These are phyloP conservation scores for Bungarus multicinctus DNA, from an alignment of 2,113 vertebrate species.

Conservation along the genomic window DNA sequence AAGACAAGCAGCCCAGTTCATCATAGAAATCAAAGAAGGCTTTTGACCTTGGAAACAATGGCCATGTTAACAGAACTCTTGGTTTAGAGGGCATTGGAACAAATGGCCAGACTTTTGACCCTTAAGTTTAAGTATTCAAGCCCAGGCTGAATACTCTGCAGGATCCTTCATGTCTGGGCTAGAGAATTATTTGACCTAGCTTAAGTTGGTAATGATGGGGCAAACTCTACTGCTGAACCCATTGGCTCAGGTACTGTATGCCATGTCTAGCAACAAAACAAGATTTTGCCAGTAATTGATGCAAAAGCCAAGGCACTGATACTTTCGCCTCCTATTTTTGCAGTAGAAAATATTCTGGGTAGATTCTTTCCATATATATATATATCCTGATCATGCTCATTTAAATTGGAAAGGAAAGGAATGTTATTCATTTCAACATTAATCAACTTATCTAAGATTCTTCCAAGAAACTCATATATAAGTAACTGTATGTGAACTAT, in stretches of 20 bases:
- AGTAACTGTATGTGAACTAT: not conserved
- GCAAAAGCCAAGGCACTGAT: not conserved
- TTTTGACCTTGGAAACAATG: not conserved
- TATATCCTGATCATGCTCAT: not conserved
- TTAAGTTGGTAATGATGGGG: not conserved
- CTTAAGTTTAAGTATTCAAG: not conserved
- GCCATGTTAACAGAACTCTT: not conserved
- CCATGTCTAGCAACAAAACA: not conserved
- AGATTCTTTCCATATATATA: too few relatives aligned
- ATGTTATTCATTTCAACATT: not conserved
- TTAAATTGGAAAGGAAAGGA: not conserved
- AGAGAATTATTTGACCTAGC: not conserved
- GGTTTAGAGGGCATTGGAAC: not conserved
- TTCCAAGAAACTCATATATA: not conserved
- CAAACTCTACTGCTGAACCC: not conserved
- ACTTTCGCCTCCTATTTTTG: not conserved
- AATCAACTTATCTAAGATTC: not conserved
- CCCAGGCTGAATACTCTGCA: not conserved
- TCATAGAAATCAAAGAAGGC: not conserved
- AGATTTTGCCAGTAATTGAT: not conserved
- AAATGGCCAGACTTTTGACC: not conserved
- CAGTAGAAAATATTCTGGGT: slow-evolving; percentile 1
- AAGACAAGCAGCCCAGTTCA: not conserved
- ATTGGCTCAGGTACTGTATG: not conserved
- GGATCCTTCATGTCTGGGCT: not conserved